phyloP scores from a whole-genome alignment of 2,113 vertebrate species.

The Podarcis raffonei region DNA sequence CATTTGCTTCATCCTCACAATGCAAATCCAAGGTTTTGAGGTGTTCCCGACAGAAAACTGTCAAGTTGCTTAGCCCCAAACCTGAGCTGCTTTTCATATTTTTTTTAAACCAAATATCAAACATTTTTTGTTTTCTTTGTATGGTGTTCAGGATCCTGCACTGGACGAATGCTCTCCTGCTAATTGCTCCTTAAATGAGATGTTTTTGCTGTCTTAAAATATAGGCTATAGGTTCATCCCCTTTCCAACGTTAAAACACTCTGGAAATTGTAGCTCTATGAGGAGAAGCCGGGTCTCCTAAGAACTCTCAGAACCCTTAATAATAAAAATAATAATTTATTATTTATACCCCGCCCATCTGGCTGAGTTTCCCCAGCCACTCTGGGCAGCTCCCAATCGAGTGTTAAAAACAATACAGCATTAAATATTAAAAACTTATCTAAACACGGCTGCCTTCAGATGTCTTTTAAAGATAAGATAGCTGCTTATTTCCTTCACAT shows the following conservation, averaged over 20 bases:
- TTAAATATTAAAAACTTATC: too few relatives aligned
- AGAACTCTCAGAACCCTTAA: too few relatives aligned
- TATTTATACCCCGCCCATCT: too few relatives aligned
- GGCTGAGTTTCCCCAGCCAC: too few relatives aligned
- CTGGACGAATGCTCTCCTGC: background rate
- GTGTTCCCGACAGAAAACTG: slow-evolving; percentile 48
- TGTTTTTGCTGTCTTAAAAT: background rate
- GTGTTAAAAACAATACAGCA: too few relatives aligned
- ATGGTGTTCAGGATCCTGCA: background rate
- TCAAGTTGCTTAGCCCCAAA: slow-evolving; percentile 46
- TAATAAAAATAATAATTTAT: too few relatives aligned
- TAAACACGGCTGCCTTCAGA: too few relatives aligned
- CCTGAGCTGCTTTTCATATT: background rate
- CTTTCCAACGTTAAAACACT: too few relatives aligned
- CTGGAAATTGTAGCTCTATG: background rate
- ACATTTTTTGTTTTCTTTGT: background rate
- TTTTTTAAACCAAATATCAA: too few relatives aligned
- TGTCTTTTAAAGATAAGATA: too few relatives aligned
- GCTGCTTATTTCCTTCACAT: too few relatives aligned
- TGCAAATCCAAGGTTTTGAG: slow-evolving; percentile 49
- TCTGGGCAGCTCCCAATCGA: too few relatives aligned
- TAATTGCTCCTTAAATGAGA: background rate
- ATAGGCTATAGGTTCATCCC: background rate
- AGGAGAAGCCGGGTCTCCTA: background rate
- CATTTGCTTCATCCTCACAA: slow-evolving; percentile 22